Percentiles rank a stretch among this genome's conserved stretches.
These are phyloP conservation scores for Pectinophora gossypiella DNA, from an alignment of 1,140 invertebrate genomes.

Conservation along the genomic window DNA sequence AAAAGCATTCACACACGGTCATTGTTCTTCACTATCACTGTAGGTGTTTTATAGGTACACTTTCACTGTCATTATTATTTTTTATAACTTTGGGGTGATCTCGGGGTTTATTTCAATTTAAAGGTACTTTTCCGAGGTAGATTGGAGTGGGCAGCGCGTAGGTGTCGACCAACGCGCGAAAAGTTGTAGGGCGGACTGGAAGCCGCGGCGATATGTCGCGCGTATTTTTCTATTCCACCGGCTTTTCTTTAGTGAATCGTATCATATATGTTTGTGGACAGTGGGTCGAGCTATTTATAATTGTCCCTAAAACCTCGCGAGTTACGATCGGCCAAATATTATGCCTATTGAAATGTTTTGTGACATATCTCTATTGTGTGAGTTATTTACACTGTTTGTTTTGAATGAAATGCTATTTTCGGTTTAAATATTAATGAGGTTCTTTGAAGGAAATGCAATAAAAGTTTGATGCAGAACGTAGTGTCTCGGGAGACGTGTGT, in stretches of 20 bases:
- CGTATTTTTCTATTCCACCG: constrained; percentile 53
- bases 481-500: neutral
- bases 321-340: neutral
- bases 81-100: constrained; percentile 10
- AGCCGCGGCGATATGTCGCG: constrained; percentile 35
- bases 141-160: constrained; percentile 31
- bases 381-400: neutral
- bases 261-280: constrained; percentile 52
- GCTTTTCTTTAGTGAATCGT: constrained; percentile 52
- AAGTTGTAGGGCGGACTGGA: constrained; percentile 60
- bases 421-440: neutral
- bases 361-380: neutral
- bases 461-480: neutral
- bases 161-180: constrained; percentile 56
- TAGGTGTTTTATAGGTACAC: neutral
- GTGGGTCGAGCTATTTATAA: constrained; percentile 51
- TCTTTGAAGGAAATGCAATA: neutral
- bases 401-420: neutral
- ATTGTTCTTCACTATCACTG: constrained; percentile 40
- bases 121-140: neutral
- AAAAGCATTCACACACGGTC: constrained; percentile 42
- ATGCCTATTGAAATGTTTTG: neutral
- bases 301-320: constrained; percentile 17
- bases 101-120: constrained; percentile 4
- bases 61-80: constrained; percentile 2